Conservation (phyloP, 2,888 invertebrate species). For the Sialis fuliginosa region DNA sequence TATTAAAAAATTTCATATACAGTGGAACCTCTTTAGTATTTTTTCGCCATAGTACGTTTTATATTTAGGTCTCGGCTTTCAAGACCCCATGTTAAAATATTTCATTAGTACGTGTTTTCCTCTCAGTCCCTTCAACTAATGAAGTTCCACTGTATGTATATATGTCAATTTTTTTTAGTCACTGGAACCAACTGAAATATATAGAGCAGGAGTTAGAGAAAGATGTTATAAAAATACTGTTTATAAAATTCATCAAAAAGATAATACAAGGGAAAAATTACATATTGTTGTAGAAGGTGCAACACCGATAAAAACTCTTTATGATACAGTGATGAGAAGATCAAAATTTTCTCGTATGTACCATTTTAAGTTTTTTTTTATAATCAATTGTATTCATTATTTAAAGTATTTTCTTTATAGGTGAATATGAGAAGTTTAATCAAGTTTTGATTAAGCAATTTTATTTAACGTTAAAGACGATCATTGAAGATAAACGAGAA, state of each 20-base stretch:
- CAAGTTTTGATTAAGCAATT: not conserved
- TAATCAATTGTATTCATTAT: too few relatives aligned
- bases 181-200: not conserved
- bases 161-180: not conserved
- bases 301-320: not conserved
- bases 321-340: not conserved
- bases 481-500: not conserved
- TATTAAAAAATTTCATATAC: too few relatives aligned
- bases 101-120: too few relatives aligned
- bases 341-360: too few relatives aligned
- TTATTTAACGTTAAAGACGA: not conserved
- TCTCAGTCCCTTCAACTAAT: too few relatives aligned
- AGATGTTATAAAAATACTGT: not conserved
- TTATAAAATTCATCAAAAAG: not conserved
- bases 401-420: not conserved
- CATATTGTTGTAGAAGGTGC: conserved; percentile 1
- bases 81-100: too few relatives aligned
- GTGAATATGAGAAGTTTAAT: not conserved
- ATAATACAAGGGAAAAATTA: not conserved
- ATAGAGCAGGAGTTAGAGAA: not conserved
- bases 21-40: too few relatives aligned
- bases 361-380: too few relatives aligned
- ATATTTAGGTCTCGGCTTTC: too few relatives aligned
- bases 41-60: too few relatives aligned
- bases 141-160: too few relatives aligned